Evolutionary conservation across 2,888 invertebrate genomes (phyloP), one percentile per base, ranked within the genome.

Genomic region (Protula sp.): DNA sequence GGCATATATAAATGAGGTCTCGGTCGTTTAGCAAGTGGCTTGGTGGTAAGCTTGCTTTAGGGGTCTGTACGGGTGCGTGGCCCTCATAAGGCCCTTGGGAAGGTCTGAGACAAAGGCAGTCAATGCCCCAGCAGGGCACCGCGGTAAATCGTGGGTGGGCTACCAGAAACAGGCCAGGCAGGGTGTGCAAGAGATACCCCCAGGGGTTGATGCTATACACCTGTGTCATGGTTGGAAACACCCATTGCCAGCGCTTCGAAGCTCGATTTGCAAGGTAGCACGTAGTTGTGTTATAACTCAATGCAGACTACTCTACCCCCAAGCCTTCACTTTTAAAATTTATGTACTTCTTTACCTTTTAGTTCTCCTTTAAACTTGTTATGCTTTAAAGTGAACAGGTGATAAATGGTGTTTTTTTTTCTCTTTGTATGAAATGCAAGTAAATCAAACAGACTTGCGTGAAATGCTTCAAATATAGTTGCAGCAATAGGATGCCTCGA

Each of bases 41-140:
- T 50, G 50, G 19, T 50, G 50, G 50, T 50, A 50, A 50, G 50
- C 50, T 50, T 50, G 50, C 50, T 38, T 38, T 38, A 38, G 45
- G 45, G 45, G 45, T 38, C 45, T 38, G 38, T 38, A 38, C 38
- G 38, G 38, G 38, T 38, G 5, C 50, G 22, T 22, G 5, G 22
- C 50, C 5, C 22, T 22, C 9, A 5, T 19, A 50, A 22, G 24
- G 50, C 50, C 50, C 50, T 5, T 50, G 50, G 50, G 50, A 50
- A 50, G 50, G 50, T 50, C 50, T 50, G 50, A 50, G 50, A 50
- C 50, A 50, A 50, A 50, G 50, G 50, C 50, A 14, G 24, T 14
- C 24, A 14, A 50, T 22, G 24, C 22, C 24, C 50, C 22, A 50
- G 14, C 50, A 50, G 50, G 50, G 50, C 24, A 22, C 50, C 50